phyloP scores from a whole-genome alignment of 2,113 vertebrate species.

The Melanotaenia duboulayi region DNA sequence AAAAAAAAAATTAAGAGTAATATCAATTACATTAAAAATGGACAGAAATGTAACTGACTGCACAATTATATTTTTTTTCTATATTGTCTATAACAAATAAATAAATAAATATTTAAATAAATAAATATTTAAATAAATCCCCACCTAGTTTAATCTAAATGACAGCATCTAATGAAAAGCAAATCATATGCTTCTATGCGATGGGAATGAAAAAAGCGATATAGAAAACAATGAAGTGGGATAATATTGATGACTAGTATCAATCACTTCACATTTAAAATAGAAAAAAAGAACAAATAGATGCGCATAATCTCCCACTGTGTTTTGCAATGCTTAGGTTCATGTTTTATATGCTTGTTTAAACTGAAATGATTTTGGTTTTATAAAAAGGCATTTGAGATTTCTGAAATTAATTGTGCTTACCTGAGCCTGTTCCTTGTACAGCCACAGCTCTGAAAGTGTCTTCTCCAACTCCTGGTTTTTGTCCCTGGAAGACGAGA shows the following conservation, averaged over 20 bases:
- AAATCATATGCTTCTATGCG: slow-evolving; percentile 1
- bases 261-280: background rate
- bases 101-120: slow-evolving; percentile 1
- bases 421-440: slow-evolving; percentile 89
- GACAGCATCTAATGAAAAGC: slow-evolving; percentile 1
- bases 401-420: background rate
- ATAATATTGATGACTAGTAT: background rate
- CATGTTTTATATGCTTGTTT: background rate
- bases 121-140: slow-evolving; percentile 10
- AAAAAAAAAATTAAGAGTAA: background rate
- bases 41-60: background rate
- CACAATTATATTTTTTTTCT: background rate
- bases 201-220: background rate
- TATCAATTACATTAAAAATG: background rate
- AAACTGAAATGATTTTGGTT: background rate
- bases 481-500: slow-evolving; percentile 75
- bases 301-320: background rate
- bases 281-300: background rate
- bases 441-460: slow-evolving; percentile 83
- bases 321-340: background rate
- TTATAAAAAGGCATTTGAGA: background rate
- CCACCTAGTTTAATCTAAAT: slow-evolving; percentile 29
- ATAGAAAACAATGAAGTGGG: background rate
- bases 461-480: slow-evolving; percentile 80
- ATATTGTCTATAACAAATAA: background rate